These are phyloP conservation scores for Cinclus cinclus DNA, from an alignment of 2,113 vertebrate genomes.

Conservation along the genomic window DNA sequence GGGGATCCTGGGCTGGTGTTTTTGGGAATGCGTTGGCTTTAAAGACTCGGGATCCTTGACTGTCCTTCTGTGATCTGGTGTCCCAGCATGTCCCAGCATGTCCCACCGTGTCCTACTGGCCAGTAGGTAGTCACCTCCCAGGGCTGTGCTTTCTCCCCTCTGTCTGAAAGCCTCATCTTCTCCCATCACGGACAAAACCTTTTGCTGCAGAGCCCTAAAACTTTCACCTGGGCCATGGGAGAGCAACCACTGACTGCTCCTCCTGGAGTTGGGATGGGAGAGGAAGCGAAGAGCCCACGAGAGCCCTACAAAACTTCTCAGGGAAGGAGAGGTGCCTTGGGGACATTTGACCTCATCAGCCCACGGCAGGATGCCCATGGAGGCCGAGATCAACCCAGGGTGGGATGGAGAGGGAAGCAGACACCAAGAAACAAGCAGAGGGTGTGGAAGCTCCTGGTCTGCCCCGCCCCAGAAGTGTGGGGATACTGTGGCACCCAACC, in stretches of 20 bases:
- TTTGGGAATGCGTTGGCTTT: rapidly evolving
- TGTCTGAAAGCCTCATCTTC: not conserved
- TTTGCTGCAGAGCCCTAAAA: not conserved
- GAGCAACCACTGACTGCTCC: rapidly evolving
- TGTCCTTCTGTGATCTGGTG: rapidly evolving
- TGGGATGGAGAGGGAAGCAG: not conserved
- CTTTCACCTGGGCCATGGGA: not conserved
- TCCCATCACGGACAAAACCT: rapidly evolving
- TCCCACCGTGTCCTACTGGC: rapidly evolving
- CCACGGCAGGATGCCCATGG: not conserved
- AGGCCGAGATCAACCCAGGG: not conserved
- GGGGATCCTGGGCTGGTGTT: not conserved
- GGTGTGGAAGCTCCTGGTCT: rapidly evolving
- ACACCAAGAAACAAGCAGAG: rapidly evolving
- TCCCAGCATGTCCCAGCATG: not conserved
- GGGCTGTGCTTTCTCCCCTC: not conserved
- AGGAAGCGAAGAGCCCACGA: rapidly evolving
- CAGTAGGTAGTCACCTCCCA: rapidly evolving
- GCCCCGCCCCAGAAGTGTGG: not conserved
- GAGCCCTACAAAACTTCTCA: not conserved
- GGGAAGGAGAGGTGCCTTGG: not conserved
- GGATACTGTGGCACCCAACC: rapidly evolving
- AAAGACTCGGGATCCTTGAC: rapidly evolving
- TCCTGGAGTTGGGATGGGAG: rapidly evolving
- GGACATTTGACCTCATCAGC: not conserved